Evolutionary conservation across 2,797 vertebrate genomes (phyloP), one percentile per base, ranked within the genome.

Genomic region (Coendou prehensilis): DNA sequence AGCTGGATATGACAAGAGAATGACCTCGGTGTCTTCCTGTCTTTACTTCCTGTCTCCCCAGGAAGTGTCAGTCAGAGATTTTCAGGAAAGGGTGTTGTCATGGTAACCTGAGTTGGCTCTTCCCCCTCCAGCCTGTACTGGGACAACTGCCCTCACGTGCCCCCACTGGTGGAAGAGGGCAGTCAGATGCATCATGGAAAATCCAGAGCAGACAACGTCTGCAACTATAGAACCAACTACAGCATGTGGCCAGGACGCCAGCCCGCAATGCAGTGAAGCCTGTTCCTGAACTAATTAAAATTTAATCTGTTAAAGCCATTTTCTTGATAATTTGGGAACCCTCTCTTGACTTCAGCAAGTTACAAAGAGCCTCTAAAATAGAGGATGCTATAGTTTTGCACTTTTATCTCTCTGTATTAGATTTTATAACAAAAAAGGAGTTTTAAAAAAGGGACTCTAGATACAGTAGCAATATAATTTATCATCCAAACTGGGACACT

Each of bases 21-120:
- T 67, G 94, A 95, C 97, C 96, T 94, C 33, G 37, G 91, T 92
- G 79, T 93, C 96, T 98, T 98, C 97, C 98, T 97, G 95, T 97
- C 93, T 20, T 92, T 69, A 93, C 75, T 98, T 98, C 98, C 96
- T 97, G 97, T 98, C 97, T 98, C 98, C 98, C 96, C 96, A 97
- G 96, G 96, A 97, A 98, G 96, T 92, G 93, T 97, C 97, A 92
- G 94, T 98, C 96, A 97, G 94, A 96, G 95, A 33, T 52, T 94
- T 94, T 98, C 97, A 97, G 98, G 97, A 97, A 96, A 95, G 79
- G 57, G 86, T 28, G 90, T 96, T 93, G 97, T 83, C 97, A 96
- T 84, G 95, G 96, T 30, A 96, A 97, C 91, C 28, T 69, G 95
- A 56, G 54, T 45, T 54, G 88, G 69, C 92, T 78, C 94, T 95